Evolutionary conservation across 1,140 invertebrate species (phyloP).

Genomic region (Drosophila varians): DNA sequence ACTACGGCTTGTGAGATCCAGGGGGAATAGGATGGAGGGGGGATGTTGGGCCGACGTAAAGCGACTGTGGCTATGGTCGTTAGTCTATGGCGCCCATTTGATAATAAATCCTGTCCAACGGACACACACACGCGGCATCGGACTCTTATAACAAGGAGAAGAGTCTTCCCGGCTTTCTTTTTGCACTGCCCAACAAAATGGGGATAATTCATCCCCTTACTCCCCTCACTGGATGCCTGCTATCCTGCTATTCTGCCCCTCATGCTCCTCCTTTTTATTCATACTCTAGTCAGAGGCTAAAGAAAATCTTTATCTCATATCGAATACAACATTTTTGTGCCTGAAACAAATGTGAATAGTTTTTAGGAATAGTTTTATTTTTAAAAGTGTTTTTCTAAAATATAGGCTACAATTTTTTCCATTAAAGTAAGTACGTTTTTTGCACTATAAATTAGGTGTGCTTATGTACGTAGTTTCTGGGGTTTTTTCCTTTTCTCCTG

Average conservation of each 20-base stretch:
- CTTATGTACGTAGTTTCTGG: slow-evolving; percentile 64
- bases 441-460: slow-evolving; percentile 77
- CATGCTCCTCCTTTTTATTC: background rate
- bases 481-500: slow-evolving; percentile 37
- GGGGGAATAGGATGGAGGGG: background rate
- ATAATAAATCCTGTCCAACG: slow-evolving; percentile 71
- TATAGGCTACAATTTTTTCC: slow-evolving; percentile 36
- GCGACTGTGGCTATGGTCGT: slow-evolving; percentile 65
- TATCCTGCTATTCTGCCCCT: no score
- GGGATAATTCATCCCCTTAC: slow-evolving; percentile 17
- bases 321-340: no score
- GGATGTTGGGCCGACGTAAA: slow-evolving; percentile 2
- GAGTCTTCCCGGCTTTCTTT: slow-evolving; percentile 55
- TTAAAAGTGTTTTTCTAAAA: no score
- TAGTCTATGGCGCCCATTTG: slow-evolving; percentile 78
- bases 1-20: slow-evolving; percentile 18
- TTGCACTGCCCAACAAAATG: slow-evolving; percentile 60
- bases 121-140: slow-evolving; percentile 27
- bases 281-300: slow-evolving; percentile 10
- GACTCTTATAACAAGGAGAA: slow-evolving; percentile 12
- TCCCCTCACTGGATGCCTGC: no score
- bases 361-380: no score
- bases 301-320: no score
- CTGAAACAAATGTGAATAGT: no score
- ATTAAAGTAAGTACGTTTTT: slow-evolving; percentile 73